Percentiles rank a stretch among this genome's conserved stretches.
Conservation (phyloP, 2,113 vertebrate genomes). For the Pteropus alecto region DNA sequence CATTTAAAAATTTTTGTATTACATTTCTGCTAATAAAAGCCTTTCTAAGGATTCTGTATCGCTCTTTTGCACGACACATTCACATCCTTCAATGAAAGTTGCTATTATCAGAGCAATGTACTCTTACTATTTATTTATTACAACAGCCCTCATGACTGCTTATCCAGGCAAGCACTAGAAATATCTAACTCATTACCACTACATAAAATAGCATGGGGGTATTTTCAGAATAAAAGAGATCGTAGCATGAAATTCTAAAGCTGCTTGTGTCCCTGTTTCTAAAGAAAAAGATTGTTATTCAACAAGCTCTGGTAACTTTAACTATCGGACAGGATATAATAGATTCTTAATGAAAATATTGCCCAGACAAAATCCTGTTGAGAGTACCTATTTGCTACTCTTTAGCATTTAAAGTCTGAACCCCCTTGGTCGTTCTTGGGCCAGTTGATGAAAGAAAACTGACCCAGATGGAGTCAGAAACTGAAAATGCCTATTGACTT, state of each 20-base stretch:
- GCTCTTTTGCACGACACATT: conserved; percentile 47
- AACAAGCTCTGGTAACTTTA: conserved; percentile 24
- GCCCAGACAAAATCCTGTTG: conserved; percentile 47
- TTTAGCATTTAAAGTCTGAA: conserved; percentile 6
- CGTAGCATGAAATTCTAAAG: conserved; percentile 67
- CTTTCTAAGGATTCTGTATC: conserved; percentile 68
- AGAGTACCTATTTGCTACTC: conserved; percentile 31
- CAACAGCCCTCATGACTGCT: conserved; percentile 69
- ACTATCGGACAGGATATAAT: background rate
- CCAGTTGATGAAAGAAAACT: conserved; percentile 78
- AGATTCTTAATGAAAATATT: conserved; percentile 26
- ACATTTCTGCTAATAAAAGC: conserved; percentile 61
- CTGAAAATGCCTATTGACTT: conserved; percentile 69
- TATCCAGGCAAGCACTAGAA: conserved; percentile 73
- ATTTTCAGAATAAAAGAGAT: conserved; percentile 73
- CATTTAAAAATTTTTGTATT: conserved; percentile 54
- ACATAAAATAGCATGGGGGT: conserved; percentile 72
- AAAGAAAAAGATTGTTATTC: conserved; percentile 39
- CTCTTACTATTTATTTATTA: conserved; percentile 76
- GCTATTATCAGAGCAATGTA: conserved; percentile 70
- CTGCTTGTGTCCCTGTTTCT: conserved; percentile 47
- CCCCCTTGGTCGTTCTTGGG: conserved; percentile 70
- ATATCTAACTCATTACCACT: conserved; percentile 77
- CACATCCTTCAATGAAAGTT: conserved; percentile 69
- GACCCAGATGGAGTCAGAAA: conserved; percentile 67